phyloP scores from a whole-genome alignment of 2,113 vertebrate species.

The Danio rerio region GRCz12tu NC_133179.1:76142001-76142500 shows the following conservation, averaged over 20 bases:
- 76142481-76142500: slow-evolving; percentile 55
- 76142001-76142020: slow-evolving; percentile 77
- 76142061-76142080: slow-evolving; percentile 84
- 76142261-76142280: slow-evolving; percentile 76
- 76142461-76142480: slow-evolving; percentile 69
- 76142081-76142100: slow-evolving; percentile 73
- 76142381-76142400: slow-evolving; percentile 77
- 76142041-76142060: slow-evolving; percentile 84
- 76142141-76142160: slow-evolving; percentile 82
- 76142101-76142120: slow-evolving; percentile 89
- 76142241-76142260: slow-evolving; percentile 86
- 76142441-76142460: slow-evolving; percentile 67
- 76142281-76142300: slow-evolving; percentile 76
- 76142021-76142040: slow-evolving; percentile 79
- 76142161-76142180: slow-evolving; percentile 86
- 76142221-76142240: slow-evolving; percentile 85
- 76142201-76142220: slow-evolving; percentile 80
- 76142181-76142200: slow-evolving; percentile 85
- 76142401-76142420: slow-evolving; percentile 67
- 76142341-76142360: slow-evolving; percentile 79
- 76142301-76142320: slow-evolving; percentile 81
- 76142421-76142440: slow-evolving; percentile 69
- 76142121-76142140: slow-evolving; percentile 85
- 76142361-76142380: slow-evolving; percentile 79
- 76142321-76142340: slow-evolving; percentile 77